Evolutionary conservation across 2,113 vertebrate species (phyloP).

Genomic region (Apteryx mantelli): DNA sequence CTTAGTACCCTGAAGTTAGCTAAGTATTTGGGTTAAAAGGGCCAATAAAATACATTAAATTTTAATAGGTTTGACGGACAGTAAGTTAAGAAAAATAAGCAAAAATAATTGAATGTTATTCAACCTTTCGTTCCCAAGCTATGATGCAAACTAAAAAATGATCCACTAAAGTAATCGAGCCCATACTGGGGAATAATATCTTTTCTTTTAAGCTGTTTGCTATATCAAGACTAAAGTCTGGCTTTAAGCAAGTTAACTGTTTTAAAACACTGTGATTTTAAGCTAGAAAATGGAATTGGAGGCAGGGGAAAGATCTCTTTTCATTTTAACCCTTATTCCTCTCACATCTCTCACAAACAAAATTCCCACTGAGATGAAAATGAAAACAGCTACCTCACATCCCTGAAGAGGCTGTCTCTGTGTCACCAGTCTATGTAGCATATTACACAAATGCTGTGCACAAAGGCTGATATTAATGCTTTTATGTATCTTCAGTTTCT

Average conservation of each 20-base stretch:
- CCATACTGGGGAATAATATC: background rate
- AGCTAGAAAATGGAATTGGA: background rate
- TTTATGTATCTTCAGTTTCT: background rate
- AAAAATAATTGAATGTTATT: background rate
- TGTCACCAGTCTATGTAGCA: background rate
- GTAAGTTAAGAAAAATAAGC: background rate
- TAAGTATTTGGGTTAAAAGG: background rate
- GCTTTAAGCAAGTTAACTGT: background rate
- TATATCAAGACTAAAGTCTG: background rate
- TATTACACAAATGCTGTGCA: background rate
- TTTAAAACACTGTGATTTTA: background rate
- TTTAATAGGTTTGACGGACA: background rate
- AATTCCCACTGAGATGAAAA: constrained; percentile 38
- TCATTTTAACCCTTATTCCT: background rate
- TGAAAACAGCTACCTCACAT: background rate
- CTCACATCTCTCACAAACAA: background rate
- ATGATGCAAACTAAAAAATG: background rate
- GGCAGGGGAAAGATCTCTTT: background rate
- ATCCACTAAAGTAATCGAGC: background rate
- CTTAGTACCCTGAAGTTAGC: background rate
- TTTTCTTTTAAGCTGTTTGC: background rate
- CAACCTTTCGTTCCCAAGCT: background rate
- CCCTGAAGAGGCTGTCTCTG: background rate
- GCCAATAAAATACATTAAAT: background rate
- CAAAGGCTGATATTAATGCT: background rate